Evolutionary conservation across 2,888 invertebrate genomes (phyloP).

Genomic region (Ichneumoninae sp.): DNA sequence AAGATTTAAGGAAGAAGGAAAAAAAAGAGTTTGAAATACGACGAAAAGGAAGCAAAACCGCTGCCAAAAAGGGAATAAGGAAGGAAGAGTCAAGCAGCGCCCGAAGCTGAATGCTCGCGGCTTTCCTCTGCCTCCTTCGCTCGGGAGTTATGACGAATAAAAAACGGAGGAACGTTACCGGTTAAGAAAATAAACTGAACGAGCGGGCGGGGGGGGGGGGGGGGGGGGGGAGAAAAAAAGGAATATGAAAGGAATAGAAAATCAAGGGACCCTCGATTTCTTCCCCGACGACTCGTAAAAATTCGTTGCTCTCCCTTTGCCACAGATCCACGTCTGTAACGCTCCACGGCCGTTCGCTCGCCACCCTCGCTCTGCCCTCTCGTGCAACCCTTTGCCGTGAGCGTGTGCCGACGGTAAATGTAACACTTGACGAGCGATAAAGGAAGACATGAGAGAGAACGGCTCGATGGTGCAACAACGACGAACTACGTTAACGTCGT

Average conservation of each 20-base stretch:
- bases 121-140: neutral
- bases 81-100: constrained; percentile 8
- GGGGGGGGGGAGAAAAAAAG: neutral
- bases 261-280: neutral
- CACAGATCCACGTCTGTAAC: neutral
- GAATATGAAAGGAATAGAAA: neutral
- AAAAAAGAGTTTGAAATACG: neutral
- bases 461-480: constrained; percentile 15
- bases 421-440: neutral
- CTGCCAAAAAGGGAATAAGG: constrained; percentile 6
- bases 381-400: neutral
- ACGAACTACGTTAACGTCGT: constrained; percentile 19
- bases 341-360: neutral
- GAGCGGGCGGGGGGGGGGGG: neutral
- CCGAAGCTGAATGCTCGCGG: neutral
- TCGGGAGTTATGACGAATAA: neutral
- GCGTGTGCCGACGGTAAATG: constrained; percentile 3
- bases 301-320: neutral
- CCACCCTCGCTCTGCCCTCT: neutral
- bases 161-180: neutral
- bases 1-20: neutral
- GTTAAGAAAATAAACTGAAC: neutral
- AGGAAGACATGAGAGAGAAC: constrained; percentile 12
- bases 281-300: neutral
- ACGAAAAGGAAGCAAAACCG: neutral